Base-by-base conservation (phyloP, 2,113 vertebrate genomes). In the Poeciliopsis occidentalis region DNA sequence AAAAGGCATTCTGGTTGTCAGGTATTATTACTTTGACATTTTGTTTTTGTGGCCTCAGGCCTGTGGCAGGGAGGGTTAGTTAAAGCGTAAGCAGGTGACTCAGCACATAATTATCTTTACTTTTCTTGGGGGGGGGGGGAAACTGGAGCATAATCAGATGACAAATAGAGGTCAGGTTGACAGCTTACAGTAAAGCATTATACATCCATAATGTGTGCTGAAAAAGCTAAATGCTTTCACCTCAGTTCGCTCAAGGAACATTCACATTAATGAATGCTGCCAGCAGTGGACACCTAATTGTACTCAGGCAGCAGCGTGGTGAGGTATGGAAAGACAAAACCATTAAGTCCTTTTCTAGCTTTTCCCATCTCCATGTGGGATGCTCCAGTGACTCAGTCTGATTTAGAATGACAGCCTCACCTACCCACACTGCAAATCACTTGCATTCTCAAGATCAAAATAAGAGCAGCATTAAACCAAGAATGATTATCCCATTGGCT, bases 401-500 rank as follows among this genome's bases (percentile, higher is more conserved):
- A 90, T 87, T 87, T 68, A 62, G 69, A 90, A 75, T 69, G 90
- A 88, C 91, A 88, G 85, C 69, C 60, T 78, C 67, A 74, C 87
- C 85, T 75, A 82, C 87, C 87, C 86, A 78, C 60, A 47, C 64
- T 67, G 70, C n/a, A 63, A 82, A 87, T 74, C 81, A 27, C 51
- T 63, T 75, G 68, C 24, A 82, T 84, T 88, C 68, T 68, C 76
- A 69, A 85, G 75, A 86, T 82, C 85, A 73, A 81, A 88, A 71
- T 83, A 88, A 90, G 85, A 76, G 64, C 68, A 74, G 69, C 74
- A 68, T 81, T 77, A 72, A 73, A 69, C 74, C 75, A 79, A 51
- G 47, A 91, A 85, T 89, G 79, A 91, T 88, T 85, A 87, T 89
- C 88, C 73, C 79, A 83, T 80, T 78, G 88, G 66, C 64, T 88